Conservation (phyloP, 2,888 invertebrate species). For the Nomada hirtipes region DNA sequence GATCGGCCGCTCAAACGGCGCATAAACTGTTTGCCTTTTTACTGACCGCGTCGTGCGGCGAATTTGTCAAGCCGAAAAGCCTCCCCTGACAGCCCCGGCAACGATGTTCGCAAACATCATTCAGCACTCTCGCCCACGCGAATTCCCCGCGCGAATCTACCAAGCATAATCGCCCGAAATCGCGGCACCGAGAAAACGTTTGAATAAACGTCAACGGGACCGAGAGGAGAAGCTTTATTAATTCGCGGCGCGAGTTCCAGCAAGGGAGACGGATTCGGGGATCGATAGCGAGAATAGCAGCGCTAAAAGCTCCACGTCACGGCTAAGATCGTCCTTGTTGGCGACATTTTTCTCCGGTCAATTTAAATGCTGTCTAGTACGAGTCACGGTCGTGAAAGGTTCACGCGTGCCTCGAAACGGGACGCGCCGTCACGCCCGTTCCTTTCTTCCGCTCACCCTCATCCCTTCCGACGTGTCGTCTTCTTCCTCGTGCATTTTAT, state of each 20-base stretch:
- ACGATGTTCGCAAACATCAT: slow-evolving; percentile 49
- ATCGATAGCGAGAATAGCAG: slow-evolving; percentile 36
- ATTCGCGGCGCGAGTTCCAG: slow-evolving; percentile 6
- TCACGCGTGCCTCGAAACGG: slow-evolving; percentile 51
- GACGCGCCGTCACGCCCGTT: slow-evolving; percentile 4
- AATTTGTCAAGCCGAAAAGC: slow-evolving; percentile 37
- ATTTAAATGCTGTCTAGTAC: slow-evolving; percentile 68
- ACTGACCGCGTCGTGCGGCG: slow-evolving; percentile 2
- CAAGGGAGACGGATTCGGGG: neutral
- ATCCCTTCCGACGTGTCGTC: neutral
- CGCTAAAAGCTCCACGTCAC: slow-evolving; percentile 58
- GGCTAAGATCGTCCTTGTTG: slow-evolving; percentile 54
- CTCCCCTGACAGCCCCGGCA: slow-evolving; percentile 16
- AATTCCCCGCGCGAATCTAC: slow-evolving; percentile 7
- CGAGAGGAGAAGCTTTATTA: slow-evolving; percentile 19
- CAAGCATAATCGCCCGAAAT: slow-evolving; percentile 2
- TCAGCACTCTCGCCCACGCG: slow-evolving; percentile 47
- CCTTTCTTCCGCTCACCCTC: neutral
- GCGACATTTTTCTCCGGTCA: slow-evolving; percentile 68
- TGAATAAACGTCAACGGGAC: neutral
- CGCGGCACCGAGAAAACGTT: neutral
- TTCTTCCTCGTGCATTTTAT: slow-evolving; percentile 64
- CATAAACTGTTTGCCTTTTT: slow-evolving; percentile 20
- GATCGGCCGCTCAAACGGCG: slow-evolving; percentile 1
- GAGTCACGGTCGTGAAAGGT: slow-evolving; percentile 48